These are phyloP conservation scores for Gortyna flavago DNA, from an alignment of 2,888 invertebrate species.

Conservation along the genomic window DNA sequence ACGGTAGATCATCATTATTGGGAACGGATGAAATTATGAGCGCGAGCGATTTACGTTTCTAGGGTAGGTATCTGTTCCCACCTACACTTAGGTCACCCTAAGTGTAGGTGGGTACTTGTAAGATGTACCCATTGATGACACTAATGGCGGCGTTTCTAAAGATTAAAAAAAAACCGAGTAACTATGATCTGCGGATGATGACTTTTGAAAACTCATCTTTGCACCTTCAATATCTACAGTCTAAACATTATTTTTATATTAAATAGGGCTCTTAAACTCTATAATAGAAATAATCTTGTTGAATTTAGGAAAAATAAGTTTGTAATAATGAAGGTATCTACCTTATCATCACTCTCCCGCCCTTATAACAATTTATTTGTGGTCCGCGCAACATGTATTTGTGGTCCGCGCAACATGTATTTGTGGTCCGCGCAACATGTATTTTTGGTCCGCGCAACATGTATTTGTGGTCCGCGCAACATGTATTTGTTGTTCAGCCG, in stretches of 20 bases:
- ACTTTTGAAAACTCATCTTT: not conserved
- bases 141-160: not conserved
- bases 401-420: no score
- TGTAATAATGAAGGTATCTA: not conserved
- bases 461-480: no score
- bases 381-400: no score
- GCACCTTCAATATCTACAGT: not conserved
- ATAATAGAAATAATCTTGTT: not conserved
- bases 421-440: no score
- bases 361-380: no score
- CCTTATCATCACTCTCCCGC: not conserved
- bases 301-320: not conserved
- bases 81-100: no score
- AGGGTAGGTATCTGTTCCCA: not conserved
- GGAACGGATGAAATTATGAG: not conserved
- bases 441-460: no score
- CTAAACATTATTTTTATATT: not conserved
- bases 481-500: no score
- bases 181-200: not conserved
- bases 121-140: not conserved
- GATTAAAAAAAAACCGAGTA: not conserved
- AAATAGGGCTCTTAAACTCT: not conserved
- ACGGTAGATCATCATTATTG: constrained; percentile 19
- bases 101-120: not conserved
- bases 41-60: not conserved